Percentiles rank a stretch among this genome's conserved stretches.
These are phyloP conservation scores for Apeltes quadracus DNA, from an alignment of 2,113 vertebrate genomes.

Conservation along the genomic window DNA sequence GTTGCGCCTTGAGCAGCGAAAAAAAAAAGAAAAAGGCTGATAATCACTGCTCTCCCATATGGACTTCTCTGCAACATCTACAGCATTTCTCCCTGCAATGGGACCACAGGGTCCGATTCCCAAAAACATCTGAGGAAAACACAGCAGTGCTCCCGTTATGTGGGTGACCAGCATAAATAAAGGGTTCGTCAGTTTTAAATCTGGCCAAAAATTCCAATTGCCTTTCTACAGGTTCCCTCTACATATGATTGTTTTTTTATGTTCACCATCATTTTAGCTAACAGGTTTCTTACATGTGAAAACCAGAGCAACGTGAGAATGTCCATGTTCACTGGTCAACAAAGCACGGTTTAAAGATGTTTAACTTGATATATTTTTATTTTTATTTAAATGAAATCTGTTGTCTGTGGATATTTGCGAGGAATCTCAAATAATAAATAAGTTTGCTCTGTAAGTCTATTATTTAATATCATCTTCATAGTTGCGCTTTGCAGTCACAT, in stretches of 20 bases:
- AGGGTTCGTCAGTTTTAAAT: background rate
- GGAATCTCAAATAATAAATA: background rate
- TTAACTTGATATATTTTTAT: background rate
- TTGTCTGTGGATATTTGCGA: background rate
- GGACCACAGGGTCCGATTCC: slow-evolving; percentile 7
- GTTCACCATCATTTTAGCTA: no score
- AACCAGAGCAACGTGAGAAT: no score
- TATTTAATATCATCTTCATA: background rate
- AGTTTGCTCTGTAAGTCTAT: background rate
- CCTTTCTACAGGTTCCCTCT: no score
- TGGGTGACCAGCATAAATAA: slow-evolving; percentile 11
- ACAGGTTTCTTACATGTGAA: no score
- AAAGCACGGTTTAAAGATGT: no score
- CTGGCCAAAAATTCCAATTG: background rate
- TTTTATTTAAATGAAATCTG: background rate
- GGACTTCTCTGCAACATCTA: slow-evolving; percentile 11
- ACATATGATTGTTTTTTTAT: no score
- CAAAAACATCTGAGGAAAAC: slow-evolving; percentile 15
- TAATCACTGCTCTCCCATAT: background rate
- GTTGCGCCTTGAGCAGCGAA: slow-evolving; percentile 9
- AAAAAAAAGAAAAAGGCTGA: background rate
- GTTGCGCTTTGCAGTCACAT: no score
- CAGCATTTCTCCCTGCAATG: slow-evolving; percentile 24
- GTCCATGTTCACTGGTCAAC: no score
- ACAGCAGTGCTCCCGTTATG: background rate